Evolutionary conservation across 2,113 vertebrate species (phyloP).

Genomic region (Mesoclemmys tuberculata): DNA sequence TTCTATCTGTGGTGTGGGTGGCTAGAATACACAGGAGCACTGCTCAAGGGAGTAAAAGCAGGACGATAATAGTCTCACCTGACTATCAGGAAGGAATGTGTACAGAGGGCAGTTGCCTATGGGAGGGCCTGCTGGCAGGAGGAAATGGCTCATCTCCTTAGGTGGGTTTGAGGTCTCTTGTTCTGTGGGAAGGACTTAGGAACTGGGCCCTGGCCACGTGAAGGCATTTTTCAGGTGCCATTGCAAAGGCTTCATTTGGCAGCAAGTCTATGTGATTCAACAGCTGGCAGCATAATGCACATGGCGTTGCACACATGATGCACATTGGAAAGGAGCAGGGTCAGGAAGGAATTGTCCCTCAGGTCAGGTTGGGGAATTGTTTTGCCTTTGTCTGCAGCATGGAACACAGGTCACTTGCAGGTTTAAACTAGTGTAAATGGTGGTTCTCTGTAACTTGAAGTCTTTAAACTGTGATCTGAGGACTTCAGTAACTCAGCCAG

Average conservation of each 20-base stretch:
- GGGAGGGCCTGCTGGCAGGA: background rate
- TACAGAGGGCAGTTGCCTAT: background rate
- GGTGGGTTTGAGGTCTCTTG: background rate
- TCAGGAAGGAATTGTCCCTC: background rate
- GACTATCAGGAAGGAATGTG: background rate
- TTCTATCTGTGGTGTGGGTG: background rate
- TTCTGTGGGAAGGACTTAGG: background rate
- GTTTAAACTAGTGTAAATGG: background rate
- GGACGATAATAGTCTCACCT: background rate
- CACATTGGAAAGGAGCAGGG: background rate
- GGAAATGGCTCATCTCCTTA: background rate
- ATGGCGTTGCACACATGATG: too few relatives aligned
- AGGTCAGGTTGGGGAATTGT: background rate
- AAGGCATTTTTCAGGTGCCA: background rate
- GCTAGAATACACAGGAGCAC: background rate
- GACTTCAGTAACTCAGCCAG: background rate
- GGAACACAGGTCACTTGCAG: background rate
- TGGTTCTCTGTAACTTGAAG: background rate
- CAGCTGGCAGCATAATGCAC: background rate
- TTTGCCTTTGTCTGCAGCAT: background rate
- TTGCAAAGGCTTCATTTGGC: background rate
- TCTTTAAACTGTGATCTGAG: background rate
- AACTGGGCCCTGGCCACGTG: background rate
- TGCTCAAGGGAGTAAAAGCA: accelerated
- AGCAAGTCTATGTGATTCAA: background rate